Base-by-base conservation (phyloP, 2,888 invertebrate genomes). In the Meganola albula region DNA sequence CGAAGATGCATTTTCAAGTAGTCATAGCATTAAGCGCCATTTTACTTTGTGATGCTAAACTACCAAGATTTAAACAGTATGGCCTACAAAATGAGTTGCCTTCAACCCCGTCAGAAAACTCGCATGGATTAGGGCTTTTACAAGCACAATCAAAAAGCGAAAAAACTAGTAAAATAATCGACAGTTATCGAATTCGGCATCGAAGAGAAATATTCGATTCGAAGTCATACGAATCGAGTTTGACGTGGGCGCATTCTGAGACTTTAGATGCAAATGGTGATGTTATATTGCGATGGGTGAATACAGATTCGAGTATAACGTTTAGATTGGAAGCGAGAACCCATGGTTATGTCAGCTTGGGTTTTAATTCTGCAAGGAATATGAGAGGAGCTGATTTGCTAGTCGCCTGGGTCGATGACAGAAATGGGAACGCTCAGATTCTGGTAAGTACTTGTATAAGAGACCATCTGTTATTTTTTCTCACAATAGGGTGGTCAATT, bases 361-460 rank as follows among this genome's bases (percentile, higher is more conserved):
- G 96, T 37, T 93, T 96, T 74, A 94, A 94, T 50, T 90, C 90
- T 34, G 92, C 90, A 64, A 93, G 94, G 44, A 90, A 90, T 50
- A 91, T 93, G 90, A 88, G 90, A 62, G 93, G 93, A 26, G 91
- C 94, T 37, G 96, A 97, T 88, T 90, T 97, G 80, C 91, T 95
- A 52, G 90, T 96, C 67, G 95, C 93, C 39, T 96, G 96, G 96
- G 93, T 96, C 53, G 93, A 94, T 80, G 91, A 92, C 67, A 74
- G 74, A 60, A 83, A 77, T 60, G 83, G 80, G 53, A 80, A 75
- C 79, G 92, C 93, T 56, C 91, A 93, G 78, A 90, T 94, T 76
- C 90, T 93, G 91, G 94, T 94, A 78, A 91, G 91, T 88, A 20
- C 3, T 20, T n/a, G 53, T 43, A 58, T 56, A 51, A 52, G 44